Conservation (phyloP, 2,797 vertebrate genomes). For the Coluber constrictor region DNA sequence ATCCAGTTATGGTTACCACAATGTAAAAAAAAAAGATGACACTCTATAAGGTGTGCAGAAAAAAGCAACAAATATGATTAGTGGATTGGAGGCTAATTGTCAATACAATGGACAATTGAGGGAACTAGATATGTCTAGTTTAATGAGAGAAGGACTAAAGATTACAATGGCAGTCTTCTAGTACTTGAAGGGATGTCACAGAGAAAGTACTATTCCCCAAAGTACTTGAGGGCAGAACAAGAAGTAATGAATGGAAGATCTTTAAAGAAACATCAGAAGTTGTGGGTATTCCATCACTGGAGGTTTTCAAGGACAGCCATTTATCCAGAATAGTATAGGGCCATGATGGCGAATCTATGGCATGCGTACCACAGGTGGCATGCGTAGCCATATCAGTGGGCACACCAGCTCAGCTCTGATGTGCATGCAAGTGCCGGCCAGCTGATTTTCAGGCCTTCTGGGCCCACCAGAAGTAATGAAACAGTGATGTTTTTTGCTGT, state of each 20-base stretch:
- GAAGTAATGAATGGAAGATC: not conserved
- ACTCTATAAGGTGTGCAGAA: not conserved
- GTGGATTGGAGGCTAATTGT: not conserved
- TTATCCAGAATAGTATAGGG: not conserved
- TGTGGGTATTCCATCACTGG: not conserved
- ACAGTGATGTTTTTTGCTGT: too few relatives aligned
- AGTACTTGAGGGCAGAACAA: not conserved
- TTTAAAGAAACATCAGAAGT: not conserved
- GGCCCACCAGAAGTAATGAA: too few relatives aligned
- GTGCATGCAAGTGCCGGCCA: too few relatives aligned
- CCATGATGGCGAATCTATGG: too few relatives aligned
- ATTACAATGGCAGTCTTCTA: not conserved
- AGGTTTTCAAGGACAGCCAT: not conserved
- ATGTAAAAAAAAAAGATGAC: not conserved
- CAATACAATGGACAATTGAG: not conserved
- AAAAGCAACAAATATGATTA: not conserved
- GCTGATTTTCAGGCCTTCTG: too few relatives aligned
- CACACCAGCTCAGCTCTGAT: too few relatives aligned
- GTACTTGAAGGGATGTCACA: not conserved
- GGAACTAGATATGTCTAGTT: not conserved
- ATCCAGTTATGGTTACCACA: not conserved
- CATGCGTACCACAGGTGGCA: too few relatives aligned
- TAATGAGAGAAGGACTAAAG: not conserved
- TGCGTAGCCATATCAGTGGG: too few relatives aligned
- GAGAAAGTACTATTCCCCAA: not conserved